phyloP scores from a whole-genome alignment of 2,797 vertebrate genomes.

The Gobionotothen gibberifrons region DNA sequence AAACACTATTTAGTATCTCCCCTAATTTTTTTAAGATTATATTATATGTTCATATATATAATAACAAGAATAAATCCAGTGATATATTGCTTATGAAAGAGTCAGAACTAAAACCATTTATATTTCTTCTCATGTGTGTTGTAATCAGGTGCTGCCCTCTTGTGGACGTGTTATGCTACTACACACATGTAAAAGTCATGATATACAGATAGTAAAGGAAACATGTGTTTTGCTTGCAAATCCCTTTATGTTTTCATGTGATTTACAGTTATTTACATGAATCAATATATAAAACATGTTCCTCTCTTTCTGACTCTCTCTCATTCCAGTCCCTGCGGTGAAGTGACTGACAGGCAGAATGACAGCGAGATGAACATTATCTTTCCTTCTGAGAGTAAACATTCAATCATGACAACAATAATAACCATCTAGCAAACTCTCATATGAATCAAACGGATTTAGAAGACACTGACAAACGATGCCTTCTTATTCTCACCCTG shows the following conservation, averaged over 20 bases:
- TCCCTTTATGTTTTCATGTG: slow-evolving; percentile 69
- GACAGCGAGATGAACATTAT: background rate
- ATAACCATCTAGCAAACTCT: background rate
- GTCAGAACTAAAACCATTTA: no score
- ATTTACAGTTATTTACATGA: slow-evolving; percentile 79
- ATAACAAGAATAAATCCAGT: no score
- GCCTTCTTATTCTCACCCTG: background rate
- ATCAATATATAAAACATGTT: slow-evolving; percentile 50
- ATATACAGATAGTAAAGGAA: background rate
- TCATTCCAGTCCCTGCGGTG: slow-evolving; percentile 29
- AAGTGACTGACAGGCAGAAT: slow-evolving; percentile 6
- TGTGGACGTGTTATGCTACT: no score
- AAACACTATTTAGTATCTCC: no score
- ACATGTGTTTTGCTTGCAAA: slow-evolving; percentile 65
- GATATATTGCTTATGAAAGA: no score
- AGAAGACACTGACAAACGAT: background rate
- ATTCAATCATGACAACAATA: background rate
- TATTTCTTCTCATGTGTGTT: no score
- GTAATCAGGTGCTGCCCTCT: no score
- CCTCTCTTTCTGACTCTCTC: background rate
- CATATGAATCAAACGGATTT: background rate
- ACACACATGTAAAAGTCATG: no score
- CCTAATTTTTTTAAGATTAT: no score
- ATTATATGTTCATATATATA: no score
- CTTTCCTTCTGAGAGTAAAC: background rate